Base-by-base conservation (phyloP, 2,797 vertebrate genomes). In the Spinus pinus region DNA sequence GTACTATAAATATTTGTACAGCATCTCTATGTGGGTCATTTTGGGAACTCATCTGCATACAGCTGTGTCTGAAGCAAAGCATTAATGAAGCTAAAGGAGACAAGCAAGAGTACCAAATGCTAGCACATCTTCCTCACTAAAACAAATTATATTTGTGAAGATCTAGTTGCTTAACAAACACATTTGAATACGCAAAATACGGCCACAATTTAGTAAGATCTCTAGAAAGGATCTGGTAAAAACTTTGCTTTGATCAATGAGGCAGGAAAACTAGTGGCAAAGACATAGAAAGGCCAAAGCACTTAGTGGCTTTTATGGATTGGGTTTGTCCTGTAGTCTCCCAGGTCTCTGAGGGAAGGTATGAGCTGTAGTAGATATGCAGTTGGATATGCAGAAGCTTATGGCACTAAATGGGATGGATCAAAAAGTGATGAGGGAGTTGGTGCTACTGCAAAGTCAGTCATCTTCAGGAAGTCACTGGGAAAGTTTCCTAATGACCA, bases 1-100 rank as follows among this genome's bases (percentile, higher is more conserved):
- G 3, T 27, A 44, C 46, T 61, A 78, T 54, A 86, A 85, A 78
- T 78, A 92, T 77, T 86, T 93, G 58, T 75, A 79, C 2, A 15
- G 18, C 30, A 61, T 61, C 31, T 10, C 49, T 73, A 92, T 42
- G 10, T 60, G 85, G 47, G 67, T 78, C 16, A 61, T 77, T 90
- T 77, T 84, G 53, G 42, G 66, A 50, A 7, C 28, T 86, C 70
- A 57, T 81, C 46, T 65, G 27, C 66, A 58, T 69, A 84, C 35
- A 89, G 54, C 50, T 81, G 30, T 44, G 18, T 75, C 70, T 81
- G 66, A 28, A 86, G 54, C 58, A 72, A 81, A 74, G 37, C 11
- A 42, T 7, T 51, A 37, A 71, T 14, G 31, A 22, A 57, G 25
- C 35, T 78, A 31, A 12, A 70, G 62, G 10, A 78, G 27, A 65